Percentiles rank a stretch among this genome's conserved stretches.
Conservation (phyloP, 2,113 vertebrate species). For the Heloderma charlesbogerti region DNA sequence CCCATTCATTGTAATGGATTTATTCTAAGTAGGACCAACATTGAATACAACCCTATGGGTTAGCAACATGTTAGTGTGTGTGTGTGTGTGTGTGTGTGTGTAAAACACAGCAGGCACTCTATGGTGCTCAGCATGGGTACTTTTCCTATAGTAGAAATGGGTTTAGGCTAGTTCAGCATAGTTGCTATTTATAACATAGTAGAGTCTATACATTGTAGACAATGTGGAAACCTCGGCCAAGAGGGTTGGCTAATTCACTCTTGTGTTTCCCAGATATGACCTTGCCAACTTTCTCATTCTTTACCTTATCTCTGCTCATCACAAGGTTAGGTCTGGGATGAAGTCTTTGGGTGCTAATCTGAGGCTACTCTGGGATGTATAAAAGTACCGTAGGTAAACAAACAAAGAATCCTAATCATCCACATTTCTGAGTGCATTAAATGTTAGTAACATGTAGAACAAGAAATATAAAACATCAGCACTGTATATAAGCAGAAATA, state of each 20-base stretch:
- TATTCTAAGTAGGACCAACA: too few species aligned
- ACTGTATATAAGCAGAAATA: background rate
- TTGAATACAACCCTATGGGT: too few species aligned
- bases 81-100: background rate
- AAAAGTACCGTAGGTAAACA: background rate
- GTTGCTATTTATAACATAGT: background rate
- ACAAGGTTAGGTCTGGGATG: background rate
- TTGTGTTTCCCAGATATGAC: background rate
- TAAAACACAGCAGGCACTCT: background rate
- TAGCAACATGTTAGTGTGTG: too few species aligned
- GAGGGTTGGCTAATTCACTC: background rate
- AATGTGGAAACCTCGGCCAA: background rate
- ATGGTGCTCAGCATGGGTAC: background rate
- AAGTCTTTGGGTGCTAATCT: background rate
- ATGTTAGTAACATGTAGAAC: constrained; percentile 1
- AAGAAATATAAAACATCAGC: constrained; percentile 6
- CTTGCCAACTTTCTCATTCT: background rate
- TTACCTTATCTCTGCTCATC: background rate
- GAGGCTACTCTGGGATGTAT: background rate
- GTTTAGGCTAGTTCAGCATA: background rate
- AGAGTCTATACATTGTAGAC: too few species aligned
- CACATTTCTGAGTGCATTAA: background rate
- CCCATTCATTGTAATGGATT: too few species aligned
- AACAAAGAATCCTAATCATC: background rate
- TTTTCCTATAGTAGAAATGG: background rate